Evolutionary conservation across 2,888 invertebrate genomes (phyloP).

Genomic region (Papilio gigon): DNA sequence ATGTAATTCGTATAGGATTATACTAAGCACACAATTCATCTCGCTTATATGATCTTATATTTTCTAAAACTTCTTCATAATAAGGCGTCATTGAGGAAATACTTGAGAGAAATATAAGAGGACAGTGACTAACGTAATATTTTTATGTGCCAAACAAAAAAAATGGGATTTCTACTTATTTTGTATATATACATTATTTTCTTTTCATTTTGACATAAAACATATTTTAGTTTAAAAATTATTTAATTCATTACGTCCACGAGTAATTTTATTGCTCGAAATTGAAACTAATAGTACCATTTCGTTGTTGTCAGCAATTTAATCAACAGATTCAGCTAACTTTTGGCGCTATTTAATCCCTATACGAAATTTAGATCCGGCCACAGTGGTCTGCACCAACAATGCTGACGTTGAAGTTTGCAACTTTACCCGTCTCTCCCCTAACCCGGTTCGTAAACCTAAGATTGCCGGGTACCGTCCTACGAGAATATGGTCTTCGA

Average conservation of each 20-base stretch:
- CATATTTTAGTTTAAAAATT: too few species aligned
- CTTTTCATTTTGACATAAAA: too few species aligned
- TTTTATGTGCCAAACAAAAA: background rate
- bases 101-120: background rate
- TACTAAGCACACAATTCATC: slow-evolving; percentile 14
- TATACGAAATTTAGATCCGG: slow-evolving; percentile 62
- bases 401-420: slow-evolving; percentile 73
- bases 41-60: background rate
- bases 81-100: slow-evolving; percentile 5
- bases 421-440: slow-evolving; percentile 62
- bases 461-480: slow-evolving; percentile 56
- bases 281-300: slow-evolving; percentile 17
- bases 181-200: too few species aligned
- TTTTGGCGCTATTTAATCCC: slow-evolving; percentile 69
- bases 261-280: background rate
- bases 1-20: slow-evolving; percentile 13
- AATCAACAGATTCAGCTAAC: slow-evolving; percentile 59
- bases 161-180: too few species aligned
- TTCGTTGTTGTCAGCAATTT: slow-evolving; percentile 55
- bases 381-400: slow-evolving; percentile 64
- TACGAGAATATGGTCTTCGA: slow-evolving; percentile 55
- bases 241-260: too few species aligned
- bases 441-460: slow-evolving; percentile 49
- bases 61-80: background rate
- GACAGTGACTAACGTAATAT: background rate